Evolutionary conservation across 2,797 vertebrate genomes (phyloP), one percentile per base, ranked within the genome.

Genomic region (Poecile montanus): DNA sequence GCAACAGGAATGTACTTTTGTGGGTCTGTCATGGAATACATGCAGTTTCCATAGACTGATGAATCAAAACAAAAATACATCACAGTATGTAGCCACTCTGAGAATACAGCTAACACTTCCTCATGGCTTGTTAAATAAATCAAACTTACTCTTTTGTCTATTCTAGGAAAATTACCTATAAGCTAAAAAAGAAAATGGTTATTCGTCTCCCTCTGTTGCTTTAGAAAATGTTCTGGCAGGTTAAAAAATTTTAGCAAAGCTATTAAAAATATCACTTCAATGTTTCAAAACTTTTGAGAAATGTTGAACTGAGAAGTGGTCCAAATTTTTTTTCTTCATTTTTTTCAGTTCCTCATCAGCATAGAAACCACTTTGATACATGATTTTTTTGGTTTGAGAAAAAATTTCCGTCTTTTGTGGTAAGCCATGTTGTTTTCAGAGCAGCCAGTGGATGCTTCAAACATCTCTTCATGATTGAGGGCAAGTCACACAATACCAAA

Each of bases 111-210:
- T 53, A 79, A 40, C 20, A 26, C 19, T 91, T 70, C 62, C 84
- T 71, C 48, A 36, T 16, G 38, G 16, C 13, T 57, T 67, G 67
- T 76, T 91, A 88, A 81, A 92, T 86, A 72, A 73, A 88, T 81
- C 51, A 89, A 57, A 53, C 23, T 32, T n/a, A 42, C 16, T 73
- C 16, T 75, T 89, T 76, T 88, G 48, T 45, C 60, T 80, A n/a
- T 45, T 47, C 48, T 38, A 78, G 50, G n/a, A 84, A 94, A 89
- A 86, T 50, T 1, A 68, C 56, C 54, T 67, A 30, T 44, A 89
- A 83, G 17, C 34, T 76, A 53, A 16, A 86, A 75, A 88, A 80
- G 34, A 45, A 74, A 61, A 88, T 47, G 19, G 42, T 75, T 45
- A 81, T 68, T 40, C 16, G 47, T 77, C 44, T 92, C 18, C 17